Evolutionary conservation across 1,140 invertebrate genomes (phyloP).

Genomic region (Pteromalus puparum): DNA sequence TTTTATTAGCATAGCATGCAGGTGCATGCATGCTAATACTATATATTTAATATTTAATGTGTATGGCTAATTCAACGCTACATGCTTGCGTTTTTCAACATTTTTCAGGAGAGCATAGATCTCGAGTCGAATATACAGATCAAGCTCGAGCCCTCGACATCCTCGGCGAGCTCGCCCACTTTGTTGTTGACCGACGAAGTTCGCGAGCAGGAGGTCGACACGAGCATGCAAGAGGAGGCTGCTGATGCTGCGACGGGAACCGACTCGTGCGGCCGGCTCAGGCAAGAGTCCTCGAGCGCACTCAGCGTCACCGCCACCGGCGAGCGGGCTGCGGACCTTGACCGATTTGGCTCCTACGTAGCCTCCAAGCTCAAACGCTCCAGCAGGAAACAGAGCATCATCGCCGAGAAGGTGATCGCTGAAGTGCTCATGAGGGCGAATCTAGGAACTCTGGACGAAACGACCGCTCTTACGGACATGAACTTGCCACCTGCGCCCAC

Average conservation of each 20-base stretch:
- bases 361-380: constrained; percentile 50
- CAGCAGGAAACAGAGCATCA: constrained; percentile 51
- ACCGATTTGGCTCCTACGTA: constrained; percentile 54
- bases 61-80: too few relatives aligned
- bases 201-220: background rate
- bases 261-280: background rate
- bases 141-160: constrained; percentile 1
- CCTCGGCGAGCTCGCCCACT: background rate
- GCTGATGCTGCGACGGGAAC: background rate
- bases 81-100: too few relatives aligned
- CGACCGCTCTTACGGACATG: constrained; percentile 47
- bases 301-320: too few relatives aligned
- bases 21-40: too few relatives aligned
- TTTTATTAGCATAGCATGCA: too few relatives aligned
- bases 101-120: too few relatives aligned
- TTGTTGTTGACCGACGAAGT: background rate
- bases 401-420: constrained; percentile 56
- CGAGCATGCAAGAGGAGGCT: background rate
- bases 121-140: background rate
- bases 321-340: constrained; percentile 24
- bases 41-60: too few relatives aligned
- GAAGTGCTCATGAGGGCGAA: constrained; percentile 54
- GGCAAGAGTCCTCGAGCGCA: too few relatives aligned
- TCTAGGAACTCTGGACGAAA: constrained; percentile 53
- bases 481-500: too few relatives aligned